Percentiles rank a stretch among this genome's conserved stretches.
phyloP scores from a whole-genome alignment of 1,140 invertebrate species.

The Hypothenemus hampei region DNA sequence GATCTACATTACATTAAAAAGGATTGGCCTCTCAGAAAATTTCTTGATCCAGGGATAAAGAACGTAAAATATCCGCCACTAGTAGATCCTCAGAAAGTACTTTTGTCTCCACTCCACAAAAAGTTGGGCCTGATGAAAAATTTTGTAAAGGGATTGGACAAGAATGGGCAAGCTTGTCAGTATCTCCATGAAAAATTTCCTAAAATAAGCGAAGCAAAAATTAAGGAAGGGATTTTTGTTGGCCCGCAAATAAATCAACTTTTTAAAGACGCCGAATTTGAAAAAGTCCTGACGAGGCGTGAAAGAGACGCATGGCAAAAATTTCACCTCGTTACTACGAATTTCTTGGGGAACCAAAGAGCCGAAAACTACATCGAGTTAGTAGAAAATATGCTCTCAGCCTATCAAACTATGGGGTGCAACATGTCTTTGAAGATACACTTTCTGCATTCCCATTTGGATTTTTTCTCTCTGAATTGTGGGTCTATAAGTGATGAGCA shows the following conservation, averaged over 20 bases:
- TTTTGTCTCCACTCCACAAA: constrained; percentile 41
- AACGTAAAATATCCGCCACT: constrained; percentile 28
- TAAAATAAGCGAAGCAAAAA: constrained; percentile 29
- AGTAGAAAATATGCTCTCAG: background rate
- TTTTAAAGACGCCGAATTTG: background rate
- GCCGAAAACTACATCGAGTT: background rate
- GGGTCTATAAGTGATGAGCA: constrained; percentile 35
- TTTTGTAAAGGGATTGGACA: constrained; percentile 43
- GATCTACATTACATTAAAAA: constrained; percentile 35
- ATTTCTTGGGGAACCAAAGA: background rate
- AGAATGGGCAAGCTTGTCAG: constrained; percentile 38
- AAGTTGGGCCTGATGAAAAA: constrained; percentile 45
- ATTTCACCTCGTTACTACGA: background rate
- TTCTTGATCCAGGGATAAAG: constrained; percentile 2
- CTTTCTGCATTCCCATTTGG: constrained; percentile 36
- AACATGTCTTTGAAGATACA: constrained; percentile 36
- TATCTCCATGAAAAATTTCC: constrained; percentile 27
- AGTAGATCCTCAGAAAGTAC: constrained; percentile 22
- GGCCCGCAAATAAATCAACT: constrained; percentile 33
- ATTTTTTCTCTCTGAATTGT: constrained; percentile 36
- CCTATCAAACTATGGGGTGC: background rate
- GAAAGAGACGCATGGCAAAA: background rate
- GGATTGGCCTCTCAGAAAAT: constrained; percentile 19
- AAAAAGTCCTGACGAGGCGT: background rate
- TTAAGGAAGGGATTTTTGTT: constrained; percentile 40